Evolutionary conservation across 2,888 invertebrate genomes (phyloP), one percentile per base, ranked within the genome.

Genomic region (Charanyca ferruginea): DNA sequence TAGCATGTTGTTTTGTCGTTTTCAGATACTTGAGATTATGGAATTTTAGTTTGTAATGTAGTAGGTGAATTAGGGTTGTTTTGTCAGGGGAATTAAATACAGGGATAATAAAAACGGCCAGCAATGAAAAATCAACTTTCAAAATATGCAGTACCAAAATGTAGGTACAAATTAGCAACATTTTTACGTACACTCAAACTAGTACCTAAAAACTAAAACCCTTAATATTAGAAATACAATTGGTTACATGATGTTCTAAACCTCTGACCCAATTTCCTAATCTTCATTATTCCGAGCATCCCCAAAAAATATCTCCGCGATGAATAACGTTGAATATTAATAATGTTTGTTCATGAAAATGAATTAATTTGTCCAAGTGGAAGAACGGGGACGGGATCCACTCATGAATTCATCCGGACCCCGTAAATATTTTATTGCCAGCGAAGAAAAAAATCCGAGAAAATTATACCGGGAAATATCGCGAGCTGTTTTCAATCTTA

Each of bases 351-450:
- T 89, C 90, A 90, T 89, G 90, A 90, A 91, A 93, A 91, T 92
- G 90, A 93, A 93, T 93, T 92, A 91, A 94, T 94, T 90, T 89
- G 85, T 84, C 85, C 85, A 85, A 90, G 89, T 88, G 89, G 89
- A 89, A 90, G 87, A 90, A 88, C 87, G 89, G 86, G 85, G 87
- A 87, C 79, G 85, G 82, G 84, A 89, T 89, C 87, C 87, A 86
- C 90, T 91, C 88, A 87, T 87, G 89, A 89, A 93, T 93, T 92
- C 92, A 94, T 93, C 90, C 85, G 86, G 89, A 84, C 86, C 87
- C 94, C 93, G 92, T 94, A 94, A 94, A 95, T 93, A 93, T 95
- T 95, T 95, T 95, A 95, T 91, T 89, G 89, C 91, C 81, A 70
- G 81, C 73, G 81, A 84, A 88, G 89, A 93, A 94, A 93, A 94